Evolutionary conservation across 2,888 invertebrate genomes (phyloP).

Genomic region (Zele albiditarsus): DNA sequence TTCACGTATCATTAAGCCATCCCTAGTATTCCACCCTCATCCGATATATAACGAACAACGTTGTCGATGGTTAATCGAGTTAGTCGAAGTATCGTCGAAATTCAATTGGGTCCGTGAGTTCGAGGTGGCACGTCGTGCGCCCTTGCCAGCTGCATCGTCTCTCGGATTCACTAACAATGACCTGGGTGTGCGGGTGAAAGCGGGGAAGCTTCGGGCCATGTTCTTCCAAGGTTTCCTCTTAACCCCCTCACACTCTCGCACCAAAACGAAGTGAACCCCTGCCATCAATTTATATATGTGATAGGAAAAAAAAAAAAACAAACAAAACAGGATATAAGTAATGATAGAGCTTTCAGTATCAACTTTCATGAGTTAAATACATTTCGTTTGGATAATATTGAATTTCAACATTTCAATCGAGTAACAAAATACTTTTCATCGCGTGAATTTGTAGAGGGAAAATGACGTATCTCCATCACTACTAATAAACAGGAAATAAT

Average conservation of each 20-base stretch:
- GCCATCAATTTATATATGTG: neutral
- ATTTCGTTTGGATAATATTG: neutral
- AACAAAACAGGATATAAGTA: neutral
- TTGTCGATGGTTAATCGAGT: conserved; percentile 30
- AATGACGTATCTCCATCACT: too few relatives aligned
- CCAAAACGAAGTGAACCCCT: neutral
- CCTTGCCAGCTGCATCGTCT: conserved; percentile 18
- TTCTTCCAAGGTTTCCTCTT: conserved; percentile 3
- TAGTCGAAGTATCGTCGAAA: conserved; percentile 28
- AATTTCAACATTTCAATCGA: neutral
- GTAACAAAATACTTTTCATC: too few relatives aligned
- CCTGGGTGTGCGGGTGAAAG: neutral
- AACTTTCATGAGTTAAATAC: neutral
- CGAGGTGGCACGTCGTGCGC: conserved; percentile 1
- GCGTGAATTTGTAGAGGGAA: too few relatives aligned
- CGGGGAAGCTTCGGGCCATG: neutral
- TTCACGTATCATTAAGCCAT: conserved; percentile 4
- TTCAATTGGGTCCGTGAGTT: conserved; percentile 23
- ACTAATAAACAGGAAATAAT: too few relatives aligned
- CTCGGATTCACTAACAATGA: conserved; percentile 20
- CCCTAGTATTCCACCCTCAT: conserved; percentile 10
- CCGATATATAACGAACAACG: conserved; percentile 21
- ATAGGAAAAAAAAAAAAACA: neutral
- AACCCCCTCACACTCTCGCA: neutral
- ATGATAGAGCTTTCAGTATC: neutral